Base-by-base conservation (phyloP, 2,888 invertebrate species). In the Hydroisotoma schaefferi region DNA sequence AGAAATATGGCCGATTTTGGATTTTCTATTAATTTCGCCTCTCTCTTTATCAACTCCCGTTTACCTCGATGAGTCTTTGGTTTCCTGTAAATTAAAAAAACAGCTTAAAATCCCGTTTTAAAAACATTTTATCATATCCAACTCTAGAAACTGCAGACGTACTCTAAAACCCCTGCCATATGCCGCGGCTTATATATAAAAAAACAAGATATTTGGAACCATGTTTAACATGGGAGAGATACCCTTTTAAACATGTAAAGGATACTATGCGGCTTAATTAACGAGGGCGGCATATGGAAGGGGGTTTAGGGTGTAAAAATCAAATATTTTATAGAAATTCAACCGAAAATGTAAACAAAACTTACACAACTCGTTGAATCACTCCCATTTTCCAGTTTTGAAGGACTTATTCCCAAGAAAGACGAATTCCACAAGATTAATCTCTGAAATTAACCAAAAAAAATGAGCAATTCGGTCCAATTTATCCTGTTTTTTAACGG, bases 51-150 rank as follows among this genome's bases (percentile, higher is more conserved):
- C 53, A 98, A 78, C 18, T 87, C 84, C 73, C 89, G 87, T 77
- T 94, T 95, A 22, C 92, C 94, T 76, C 85, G 87, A 48, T 88
- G 87, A 49, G 92, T 93, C 73, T 86, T 89, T 0, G 94, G 90
- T 81, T 94, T 94, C 69, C 93, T 94, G 77, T 15, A 69, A 33
- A 18, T 18, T 15, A 40, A 49, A 27, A 58, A 56, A 57, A 25
- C 18, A 57, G 55, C 6, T 51, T 12, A 54, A 49, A 15, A 33
- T 10, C 33, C 33, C 8, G 15, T 33, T 10, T 33, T 33, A 33
- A 33, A 33, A 10, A 33, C 6, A 33, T n/a, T n/a, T n/a, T n/a
- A n/a, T n/a, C n/a, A n/a, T n/a, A n/a, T n/a, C n/a, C n/a, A n/a
- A n/a, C n/a, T n/a, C n/a, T n/a, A n/a, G n/a, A n/a, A n/a, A n/a